Evolutionary conservation across 2,113 vertebrate species (phyloP).

Genomic region (Sisor rabdophorus): DNA sequence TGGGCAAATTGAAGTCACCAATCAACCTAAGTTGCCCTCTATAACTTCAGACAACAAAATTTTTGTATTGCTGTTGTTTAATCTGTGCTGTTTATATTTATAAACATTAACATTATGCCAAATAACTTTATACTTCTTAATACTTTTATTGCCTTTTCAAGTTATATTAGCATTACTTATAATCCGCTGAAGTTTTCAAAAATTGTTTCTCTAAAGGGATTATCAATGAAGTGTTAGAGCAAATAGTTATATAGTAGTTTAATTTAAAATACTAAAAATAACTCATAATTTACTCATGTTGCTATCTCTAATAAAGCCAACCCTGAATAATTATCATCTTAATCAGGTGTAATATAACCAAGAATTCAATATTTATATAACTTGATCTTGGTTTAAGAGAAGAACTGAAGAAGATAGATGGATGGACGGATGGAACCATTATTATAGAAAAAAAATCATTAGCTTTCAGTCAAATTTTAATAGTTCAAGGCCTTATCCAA

Average conservation of each 20-base stretch:
- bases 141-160: not conserved
- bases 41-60: no score
- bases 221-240: not conserved
- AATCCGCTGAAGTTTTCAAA: not conserved
- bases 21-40: no score
- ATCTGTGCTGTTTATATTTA: not conserved
- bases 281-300: not conserved
- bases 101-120: not conserved
- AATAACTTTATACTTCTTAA: not conserved
- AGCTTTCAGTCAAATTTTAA: not conserved
- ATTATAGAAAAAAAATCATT: not conserved
- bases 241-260: not conserved
- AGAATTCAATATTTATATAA: not conserved
- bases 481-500: not conserved
- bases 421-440: not conserved
- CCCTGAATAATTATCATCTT: no score
- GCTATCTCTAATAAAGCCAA: no score
- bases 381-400: not conserved
- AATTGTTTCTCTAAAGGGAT: not conserved
- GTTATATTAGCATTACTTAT: not conserved
- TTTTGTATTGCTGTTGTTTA: not conserved
- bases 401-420: no score
- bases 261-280: not conserved
- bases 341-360: not conserved
- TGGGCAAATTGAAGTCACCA: no score